Evolutionary conservation across 2,888 invertebrate species (phyloP).

Genomic region (Euplexia lucipara): DNA sequence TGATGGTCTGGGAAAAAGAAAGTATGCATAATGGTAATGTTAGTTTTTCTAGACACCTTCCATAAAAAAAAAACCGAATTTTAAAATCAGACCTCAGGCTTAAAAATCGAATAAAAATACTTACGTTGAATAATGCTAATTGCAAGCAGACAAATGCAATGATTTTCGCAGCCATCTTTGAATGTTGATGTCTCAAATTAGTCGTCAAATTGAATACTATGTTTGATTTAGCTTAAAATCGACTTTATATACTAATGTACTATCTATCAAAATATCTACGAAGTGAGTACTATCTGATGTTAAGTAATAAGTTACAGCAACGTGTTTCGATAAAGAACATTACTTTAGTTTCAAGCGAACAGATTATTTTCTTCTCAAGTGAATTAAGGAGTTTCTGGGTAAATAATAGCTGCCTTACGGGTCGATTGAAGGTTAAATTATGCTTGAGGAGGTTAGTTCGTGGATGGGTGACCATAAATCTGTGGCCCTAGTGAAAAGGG

Average conservation of each 20-base stretch:
- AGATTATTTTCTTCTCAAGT: not conserved
- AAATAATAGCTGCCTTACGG: no score
- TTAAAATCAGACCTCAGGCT: no score
- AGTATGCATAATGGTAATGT: not conserved
- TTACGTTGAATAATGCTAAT: slow-evolving; percentile 56
- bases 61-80: no score
- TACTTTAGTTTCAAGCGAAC: not conserved
- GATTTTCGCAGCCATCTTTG: slow-evolving; percentile 51
- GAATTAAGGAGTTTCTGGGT: not conserved
- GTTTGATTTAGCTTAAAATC: not conserved
- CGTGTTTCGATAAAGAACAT: slow-evolving; percentile 1
- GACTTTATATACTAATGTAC: slow-evolving; percentile 44
- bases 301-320: slow-evolving; percentile 5
- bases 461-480: no score
- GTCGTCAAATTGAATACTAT: slow-evolving; percentile 13
- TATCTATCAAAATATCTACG: slow-evolving; percentile 27
- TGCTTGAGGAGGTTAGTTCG: no score
- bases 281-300: slow-evolving; percentile 12
- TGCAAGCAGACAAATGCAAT: slow-evolving; percentile 50
- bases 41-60: no score
- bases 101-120: no score
- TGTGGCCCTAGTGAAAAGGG: no score
- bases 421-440: no score
- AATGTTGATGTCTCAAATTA: not conserved
- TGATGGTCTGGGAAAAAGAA: slow-evolving; percentile 69